Base-by-base conservation (phyloP, 2,113 vertebrate species). In the Eira barbara region DNA sequence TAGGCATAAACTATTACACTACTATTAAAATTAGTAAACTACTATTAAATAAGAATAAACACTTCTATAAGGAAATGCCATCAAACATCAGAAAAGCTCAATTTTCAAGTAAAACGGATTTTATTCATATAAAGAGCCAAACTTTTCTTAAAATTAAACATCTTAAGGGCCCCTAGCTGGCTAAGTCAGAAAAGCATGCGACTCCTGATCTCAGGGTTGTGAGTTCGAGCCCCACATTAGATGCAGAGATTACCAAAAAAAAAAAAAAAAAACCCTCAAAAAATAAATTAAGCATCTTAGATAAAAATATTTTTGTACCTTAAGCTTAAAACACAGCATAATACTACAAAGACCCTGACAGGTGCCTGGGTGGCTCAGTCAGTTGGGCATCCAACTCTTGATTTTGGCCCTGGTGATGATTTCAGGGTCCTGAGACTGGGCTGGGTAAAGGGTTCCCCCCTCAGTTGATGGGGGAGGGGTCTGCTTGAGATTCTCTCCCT, bases 121-220 rank as follows among this genome's bases (percentile, higher is more conserved):
- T 94, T 88, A 94, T 27, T 74, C 45, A 49, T 57, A 80, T 78
- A 86, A 82, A 94, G 25, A 18, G 65, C 3, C 17, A 95, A 78
- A 86, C 17, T 7, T 74, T 67, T 71, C 69, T 93, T 90, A 95
- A 90, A 87, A 79, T 83, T 73, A 91, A 92, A n/a, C 69, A 83
- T 47, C 74, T 78, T 18, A 47, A 4, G 7, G 27, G 42, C 15
- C 1, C 74, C 42, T 78, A 29, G 42, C 42, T 10, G 74, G 42
- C 74, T 78, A 14, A 31, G 42, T 78, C 27, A 47, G 74, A 78
- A 47, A 4, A 78, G 15, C 74, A 78, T 15, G 42, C 2, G 1
- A 47, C 74, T 78, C 42, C 9, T 78, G 14, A 47, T 47, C 23
- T 42, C 71, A 42, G 39, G 36, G 36, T 74, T 74, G 11, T 74